Evolutionary conservation across 2,113 vertebrate genomes (phyloP).

Genomic region (Anarrhichthys ocellatus): DNA sequence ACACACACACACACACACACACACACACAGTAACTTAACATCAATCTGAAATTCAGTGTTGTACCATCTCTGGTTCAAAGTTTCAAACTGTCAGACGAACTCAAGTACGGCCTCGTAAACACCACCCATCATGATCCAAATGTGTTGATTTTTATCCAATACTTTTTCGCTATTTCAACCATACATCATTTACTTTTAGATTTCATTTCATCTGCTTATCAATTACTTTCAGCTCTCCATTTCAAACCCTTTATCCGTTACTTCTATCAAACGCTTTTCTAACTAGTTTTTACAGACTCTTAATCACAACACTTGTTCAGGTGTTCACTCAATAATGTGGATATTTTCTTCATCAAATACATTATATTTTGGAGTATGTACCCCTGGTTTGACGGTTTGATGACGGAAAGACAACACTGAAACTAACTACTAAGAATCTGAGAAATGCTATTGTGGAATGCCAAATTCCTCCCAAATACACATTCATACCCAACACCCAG

Average conservation of each 20-base stretch:
- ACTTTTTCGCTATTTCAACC: neutral
- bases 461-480: constrained; percentile 3
- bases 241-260: neutral
- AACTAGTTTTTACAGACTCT: neutral
- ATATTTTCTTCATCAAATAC: neutral
- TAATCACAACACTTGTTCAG: neutral
- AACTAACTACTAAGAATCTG: constrained; percentile 19
- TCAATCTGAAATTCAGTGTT: neutral
- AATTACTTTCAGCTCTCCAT: neutral
- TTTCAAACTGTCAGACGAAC: neutral
- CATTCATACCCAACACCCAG: neutral
- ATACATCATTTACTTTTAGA: neutral
- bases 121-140: neutral
- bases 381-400: neutral
- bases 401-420: constrained; percentile 1
- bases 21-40: neutral
- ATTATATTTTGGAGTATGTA: neutral
- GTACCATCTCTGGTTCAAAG: constrained; percentile 1
- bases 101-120: neutral
- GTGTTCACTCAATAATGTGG: neutral
- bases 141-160: too few species aligned
- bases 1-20: neutral
- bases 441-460: constrained; percentile 26
- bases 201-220: neutral
- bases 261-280: neutral